Evolutionary conservation across 2,797 vertebrate species (phyloP).

Genomic region (Cynopterus sphinx): DNA sequence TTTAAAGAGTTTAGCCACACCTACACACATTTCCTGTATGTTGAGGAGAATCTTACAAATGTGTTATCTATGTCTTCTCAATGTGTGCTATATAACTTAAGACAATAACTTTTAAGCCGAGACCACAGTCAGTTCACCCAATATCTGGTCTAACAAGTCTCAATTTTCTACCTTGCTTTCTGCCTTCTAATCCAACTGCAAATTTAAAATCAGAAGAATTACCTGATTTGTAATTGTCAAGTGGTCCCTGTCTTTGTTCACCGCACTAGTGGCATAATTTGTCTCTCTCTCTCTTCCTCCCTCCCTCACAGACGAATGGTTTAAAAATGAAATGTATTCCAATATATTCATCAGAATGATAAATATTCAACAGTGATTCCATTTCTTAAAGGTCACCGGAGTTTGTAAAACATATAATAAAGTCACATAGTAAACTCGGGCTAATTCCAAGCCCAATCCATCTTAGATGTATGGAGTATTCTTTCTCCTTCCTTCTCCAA

Average conservation of each 20-base stretch:
- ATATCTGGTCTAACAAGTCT: background rate
- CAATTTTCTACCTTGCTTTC: background rate
- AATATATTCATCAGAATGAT: conserved; percentile 24
- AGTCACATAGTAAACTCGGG: background rate
- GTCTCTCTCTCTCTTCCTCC: background rate
- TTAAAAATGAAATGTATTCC: conserved; percentile 39
- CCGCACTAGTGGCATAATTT: background rate
- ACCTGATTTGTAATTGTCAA: background rate
- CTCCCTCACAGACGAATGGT: background rate
- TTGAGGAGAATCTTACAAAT: background rate
- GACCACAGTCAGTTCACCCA: background rate
- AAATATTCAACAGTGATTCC: conserved; percentile 15
- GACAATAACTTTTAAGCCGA: background rate
- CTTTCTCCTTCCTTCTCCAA: background rate
- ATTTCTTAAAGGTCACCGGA: conserved; percentile 12
- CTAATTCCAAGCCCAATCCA: background rate
- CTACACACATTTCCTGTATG: background rate
- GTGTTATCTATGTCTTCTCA: background rate
- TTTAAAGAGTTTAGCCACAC: background rate
- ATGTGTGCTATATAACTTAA: background rate
- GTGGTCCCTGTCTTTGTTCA: background rate
- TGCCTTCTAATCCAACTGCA: background rate
- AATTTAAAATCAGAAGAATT: conserved; percentile 24
- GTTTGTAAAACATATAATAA: conserved; percentile 13
- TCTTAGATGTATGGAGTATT: background rate